Conservation (phyloP, 2,797 vertebrate genomes). For the Muscicapa comitata region DNA sequence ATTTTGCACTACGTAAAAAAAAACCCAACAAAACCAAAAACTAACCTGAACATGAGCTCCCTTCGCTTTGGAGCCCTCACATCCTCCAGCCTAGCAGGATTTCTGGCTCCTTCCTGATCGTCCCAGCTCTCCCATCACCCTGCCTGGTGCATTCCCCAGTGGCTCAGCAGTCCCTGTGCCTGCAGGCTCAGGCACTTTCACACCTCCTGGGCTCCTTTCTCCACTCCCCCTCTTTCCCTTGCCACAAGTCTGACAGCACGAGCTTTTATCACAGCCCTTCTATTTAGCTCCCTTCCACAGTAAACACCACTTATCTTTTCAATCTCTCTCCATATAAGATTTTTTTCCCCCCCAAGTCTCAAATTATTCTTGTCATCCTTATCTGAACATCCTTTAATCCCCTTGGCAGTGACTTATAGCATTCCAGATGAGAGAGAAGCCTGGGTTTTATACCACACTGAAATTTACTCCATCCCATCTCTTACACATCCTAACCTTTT, state of each 20-base stretch:
- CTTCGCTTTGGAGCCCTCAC: background rate
- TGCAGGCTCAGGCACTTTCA: background rate
- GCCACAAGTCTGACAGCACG: background rate
- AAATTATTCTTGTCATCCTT: conserved; percentile 67
- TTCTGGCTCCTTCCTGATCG: background rate
- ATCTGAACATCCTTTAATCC: conserved; percentile 69
- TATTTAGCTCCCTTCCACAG: conserved; percentile 42
- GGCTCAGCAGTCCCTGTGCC: background rate
- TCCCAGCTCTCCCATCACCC: background rate
- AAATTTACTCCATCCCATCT: conserved; percentile 46
- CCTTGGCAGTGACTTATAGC: conserved; percentile 59
- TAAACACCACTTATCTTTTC: conserved; percentile 67
- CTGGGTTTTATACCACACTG: conserved; percentile 25
- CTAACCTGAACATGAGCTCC: background rate
- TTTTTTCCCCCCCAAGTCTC: conserved; percentile 31
- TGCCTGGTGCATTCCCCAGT: background rate
- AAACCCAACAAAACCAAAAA: too few relatives aligned
- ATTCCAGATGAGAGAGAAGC: conserved; percentile 51
- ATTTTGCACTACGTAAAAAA: background rate
- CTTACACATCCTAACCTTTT: conserved; percentile 35
- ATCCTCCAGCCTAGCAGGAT: background rate
- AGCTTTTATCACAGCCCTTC: conserved; percentile 37
- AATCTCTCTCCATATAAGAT: conserved; percentile 37
- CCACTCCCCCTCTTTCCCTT: background rate
- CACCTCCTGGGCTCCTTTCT: background rate